Evolutionary conservation across 2,113 vertebrate genomes (phyloP).

Genomic region (Scolopax mira): DNA sequence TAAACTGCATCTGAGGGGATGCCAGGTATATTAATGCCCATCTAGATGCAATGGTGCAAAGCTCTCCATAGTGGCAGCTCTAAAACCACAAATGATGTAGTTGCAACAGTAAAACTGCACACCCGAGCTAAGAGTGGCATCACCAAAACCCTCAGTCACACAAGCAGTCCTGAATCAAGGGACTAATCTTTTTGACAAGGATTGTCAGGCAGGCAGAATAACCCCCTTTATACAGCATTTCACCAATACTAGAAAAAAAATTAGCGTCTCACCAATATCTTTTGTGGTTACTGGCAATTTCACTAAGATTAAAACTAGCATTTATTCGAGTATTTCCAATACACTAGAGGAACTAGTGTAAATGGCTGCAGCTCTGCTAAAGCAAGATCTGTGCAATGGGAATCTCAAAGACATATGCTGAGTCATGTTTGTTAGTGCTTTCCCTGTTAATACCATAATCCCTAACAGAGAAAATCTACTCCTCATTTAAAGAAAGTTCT

Average conservation of each 20-base stretch:
- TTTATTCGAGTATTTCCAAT: background rate
- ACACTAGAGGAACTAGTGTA: background rate
- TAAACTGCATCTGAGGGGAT: background rate
- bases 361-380: background rate
- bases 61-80: background rate
- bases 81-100: background rate
- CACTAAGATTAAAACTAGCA: background rate
- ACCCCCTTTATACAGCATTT: background rate
- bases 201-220: background rate
- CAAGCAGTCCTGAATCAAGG: background rate
- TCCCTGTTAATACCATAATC: background rate
- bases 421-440: background rate
- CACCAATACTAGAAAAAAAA: background rate
- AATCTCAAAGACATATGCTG: fast-evolving
- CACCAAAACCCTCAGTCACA: background rate
- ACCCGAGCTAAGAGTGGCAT: fast-evolving
- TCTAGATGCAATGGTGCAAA: background rate
- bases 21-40: background rate
- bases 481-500: background rate
- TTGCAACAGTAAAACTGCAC: background rate
- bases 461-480: background rate
- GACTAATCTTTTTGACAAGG: background rate
- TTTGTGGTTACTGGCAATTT: background rate
- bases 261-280: background rate
- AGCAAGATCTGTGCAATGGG: background rate